Evolutionary conservation across 2,888 invertebrate genomes (phyloP).

Genomic region (Busseola fusca): DNA sequence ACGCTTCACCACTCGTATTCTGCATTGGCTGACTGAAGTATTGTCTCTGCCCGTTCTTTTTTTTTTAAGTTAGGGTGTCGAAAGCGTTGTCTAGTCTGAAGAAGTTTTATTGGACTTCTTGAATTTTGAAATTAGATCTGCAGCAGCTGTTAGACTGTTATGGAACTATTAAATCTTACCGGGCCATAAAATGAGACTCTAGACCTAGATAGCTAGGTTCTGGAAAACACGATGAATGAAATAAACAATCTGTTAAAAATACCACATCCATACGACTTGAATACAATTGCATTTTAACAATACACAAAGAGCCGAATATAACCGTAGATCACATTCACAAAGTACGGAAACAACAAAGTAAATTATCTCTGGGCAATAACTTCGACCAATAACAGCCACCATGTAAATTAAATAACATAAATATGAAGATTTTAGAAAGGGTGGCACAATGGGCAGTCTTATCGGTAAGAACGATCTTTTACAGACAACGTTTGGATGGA

Average conservation of each 20-base stretch:
- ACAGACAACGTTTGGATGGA: too few relatives aligned
- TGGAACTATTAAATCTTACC: neutral
- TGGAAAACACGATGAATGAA: neutral
- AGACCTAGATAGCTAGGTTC: neutral
- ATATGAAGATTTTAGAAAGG: too few relatives aligned
- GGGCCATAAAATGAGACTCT: neutral
- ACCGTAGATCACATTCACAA: slow-evolving; percentile 9
- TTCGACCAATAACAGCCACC: neutral
- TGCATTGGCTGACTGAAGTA: slow-evolving; percentile 37
- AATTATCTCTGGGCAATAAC: slow-evolving; percentile 12
- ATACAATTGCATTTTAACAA: neutral
- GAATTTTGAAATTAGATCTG: neutral
- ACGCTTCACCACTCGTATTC: slow-evolving; percentile 55
- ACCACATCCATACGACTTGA: slow-evolving; percentile 1
- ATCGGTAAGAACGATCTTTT: too few relatives aligned
- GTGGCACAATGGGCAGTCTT: too few relatives aligned
- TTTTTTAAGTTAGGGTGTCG: neutral
- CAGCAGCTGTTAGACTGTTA: neutral
- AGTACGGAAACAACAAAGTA: slow-evolving; percentile 13
- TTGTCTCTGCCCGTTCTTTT: slow-evolving; percentile 18
- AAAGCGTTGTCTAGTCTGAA: neutral
- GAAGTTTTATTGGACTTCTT: neutral
- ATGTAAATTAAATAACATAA: too few relatives aligned
- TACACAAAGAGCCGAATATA: neutral
- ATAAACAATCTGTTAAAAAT: neutral